Percentiles rank a stretch among this genome's conserved stretches.
phyloP scores from a whole-genome alignment of 1,140 invertebrate genomes.

The Rhopalosiphum padi region DNA sequence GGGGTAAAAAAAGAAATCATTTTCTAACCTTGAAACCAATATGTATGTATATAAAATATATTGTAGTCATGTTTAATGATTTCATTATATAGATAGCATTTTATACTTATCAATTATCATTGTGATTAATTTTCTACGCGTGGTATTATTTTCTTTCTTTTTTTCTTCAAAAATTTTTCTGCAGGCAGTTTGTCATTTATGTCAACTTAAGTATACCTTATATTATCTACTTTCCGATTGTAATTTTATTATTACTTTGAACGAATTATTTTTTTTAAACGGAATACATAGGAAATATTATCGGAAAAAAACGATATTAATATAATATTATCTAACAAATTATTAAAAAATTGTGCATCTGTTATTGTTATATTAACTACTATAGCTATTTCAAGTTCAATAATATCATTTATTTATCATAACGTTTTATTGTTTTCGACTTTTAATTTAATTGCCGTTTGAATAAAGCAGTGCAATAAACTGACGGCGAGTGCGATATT shows the following conservation, averaged over 20 bases:
- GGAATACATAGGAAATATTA: neutral
- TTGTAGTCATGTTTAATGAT: conserved; percentile 1
- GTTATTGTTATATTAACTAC: neutral
- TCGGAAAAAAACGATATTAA: neutral
- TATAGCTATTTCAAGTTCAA: neutral
- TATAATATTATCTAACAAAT: neutral
- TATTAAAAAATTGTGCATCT: neutral
- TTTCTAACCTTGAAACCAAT: conserved; percentile 6
- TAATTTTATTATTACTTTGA: neutral
- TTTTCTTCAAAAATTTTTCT: neutral
- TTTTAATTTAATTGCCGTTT: neutral
- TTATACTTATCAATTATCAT: conserved; percentile 6
- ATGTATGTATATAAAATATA: neutral
- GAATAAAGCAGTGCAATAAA: neutral
- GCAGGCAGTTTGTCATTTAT: neutral
- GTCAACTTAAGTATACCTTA: neutral
- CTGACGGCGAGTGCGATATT: neutral
- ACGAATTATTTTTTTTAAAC: neutral
- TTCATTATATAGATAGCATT: conserved; percentile 15
- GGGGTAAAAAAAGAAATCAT: neutral
- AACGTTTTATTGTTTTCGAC: neutral
- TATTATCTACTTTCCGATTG: neutral
- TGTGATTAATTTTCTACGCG: neutral
- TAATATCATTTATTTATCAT: neutral
- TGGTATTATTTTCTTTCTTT: neutral